phyloP scores from a whole-genome alignment of 2,888 invertebrate species.

The Ophion obscuratus region DNA sequence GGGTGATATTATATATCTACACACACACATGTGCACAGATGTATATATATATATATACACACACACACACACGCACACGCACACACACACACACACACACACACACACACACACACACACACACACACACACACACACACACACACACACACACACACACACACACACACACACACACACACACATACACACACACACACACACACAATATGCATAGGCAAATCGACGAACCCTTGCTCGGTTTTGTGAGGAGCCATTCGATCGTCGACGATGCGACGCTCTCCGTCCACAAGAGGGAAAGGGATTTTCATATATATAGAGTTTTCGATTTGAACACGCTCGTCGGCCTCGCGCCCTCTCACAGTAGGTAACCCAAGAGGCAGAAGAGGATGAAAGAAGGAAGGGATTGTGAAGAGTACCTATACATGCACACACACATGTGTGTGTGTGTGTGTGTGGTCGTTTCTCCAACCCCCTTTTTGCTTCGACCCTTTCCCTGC shows the following conservation, averaged over 20 bases:
- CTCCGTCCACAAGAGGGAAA: conserved; percentile 40
- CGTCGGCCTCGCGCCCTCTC: conserved; percentile 62
- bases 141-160: conserved; percentile 5
- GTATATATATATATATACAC: background rate
- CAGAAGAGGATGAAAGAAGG: conserved; percentile 22
- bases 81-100: conserved; percentile 24
- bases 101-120: background rate
- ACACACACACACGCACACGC: background rate
- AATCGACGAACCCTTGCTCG: conserved; percentile 65
- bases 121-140: background rate
- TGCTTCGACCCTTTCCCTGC: conserved; percentile 32
- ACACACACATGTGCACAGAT: conserved; percentile 5
- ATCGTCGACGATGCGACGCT: conserved; percentile 66
- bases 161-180: background rate
- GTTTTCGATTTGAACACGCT: conserved; percentile 68
- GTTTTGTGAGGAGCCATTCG: conserved; percentile 66
- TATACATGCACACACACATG: background rate
- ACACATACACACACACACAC: conserved; percentile 24
- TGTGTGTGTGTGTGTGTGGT: conserved; percentile 16
- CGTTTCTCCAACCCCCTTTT: conserved; percentile 40
- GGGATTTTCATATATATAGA: conserved; percentile 39
- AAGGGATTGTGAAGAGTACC: conserved; percentile 32
- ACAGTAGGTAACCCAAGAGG: conserved; percentile 66
- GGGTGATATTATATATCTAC: conserved; percentile 23
- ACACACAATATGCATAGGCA: conserved; percentile 43